A percentile compares a stretch with the other conserved stretches of the same genome.
Evolutionary conservation across 2,888 invertebrate species (phyloP).

Genomic region (Molanna angustata): DNA sequence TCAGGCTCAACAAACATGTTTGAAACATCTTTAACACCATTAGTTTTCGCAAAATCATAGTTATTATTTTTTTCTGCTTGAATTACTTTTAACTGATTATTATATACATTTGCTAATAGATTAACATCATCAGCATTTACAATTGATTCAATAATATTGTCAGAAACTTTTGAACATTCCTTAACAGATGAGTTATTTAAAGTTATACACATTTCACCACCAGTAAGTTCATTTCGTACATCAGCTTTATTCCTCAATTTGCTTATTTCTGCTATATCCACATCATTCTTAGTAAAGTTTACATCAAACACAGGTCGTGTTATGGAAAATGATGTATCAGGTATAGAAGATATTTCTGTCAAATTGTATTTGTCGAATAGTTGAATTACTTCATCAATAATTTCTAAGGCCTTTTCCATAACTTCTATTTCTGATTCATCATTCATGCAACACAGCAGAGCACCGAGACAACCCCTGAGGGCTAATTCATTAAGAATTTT

Average conservation of each 20-base stretch:
- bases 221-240: conserved; percentile 22
- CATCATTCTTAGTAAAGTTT: conserved; percentile 26
- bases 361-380: conserved; percentile 59
- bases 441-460: conserved; percentile 62
- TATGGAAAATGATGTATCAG: conserved; percentile 9
- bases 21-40: conserved; percentile 41
- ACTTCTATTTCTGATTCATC: conserved; percentile 73
- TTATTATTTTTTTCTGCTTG: conserved; percentile 34
- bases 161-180: conserved; percentile 37
- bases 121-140: conserved; percentile 61
- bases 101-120: conserved; percentile 60
- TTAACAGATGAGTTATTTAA: not conserved
- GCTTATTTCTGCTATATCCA: conserved; percentile 28
- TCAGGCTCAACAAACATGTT: conserved; percentile 49
- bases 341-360: conserved; percentile 35
- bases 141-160: conserved; percentile 65
- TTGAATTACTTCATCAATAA: conserved; percentile 53
- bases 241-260: conserved; percentile 25
- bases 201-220: conserved; percentile 14
- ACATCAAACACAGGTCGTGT: conserved; percentile 30
- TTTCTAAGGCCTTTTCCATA: conserved; percentile 57
- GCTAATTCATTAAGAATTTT: conserved; percentile 68
- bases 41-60: conserved; percentile 41
- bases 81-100: conserved; percentile 46
- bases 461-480: conserved; percentile 66